A percentile compares a stretch with the other conserved stretches of the same genome.
Evolutionary conservation across 2,113 vertebrate species (phyloP).

Genomic region (Thalassarche chlororhynchos): DNA sequence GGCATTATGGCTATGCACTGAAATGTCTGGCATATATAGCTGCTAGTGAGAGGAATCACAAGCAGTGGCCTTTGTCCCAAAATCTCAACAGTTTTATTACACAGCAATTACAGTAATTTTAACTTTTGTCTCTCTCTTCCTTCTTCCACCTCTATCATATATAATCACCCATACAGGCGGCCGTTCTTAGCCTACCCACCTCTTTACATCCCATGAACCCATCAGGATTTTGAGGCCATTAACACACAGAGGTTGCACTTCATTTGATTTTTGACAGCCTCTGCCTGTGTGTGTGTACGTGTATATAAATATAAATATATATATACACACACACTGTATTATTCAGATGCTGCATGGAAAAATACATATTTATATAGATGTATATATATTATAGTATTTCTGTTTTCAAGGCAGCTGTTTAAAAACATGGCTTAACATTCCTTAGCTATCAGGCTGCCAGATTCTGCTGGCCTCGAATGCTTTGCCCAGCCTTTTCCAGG

Average conservation of each 20-base stretch:
- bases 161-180: background rate
- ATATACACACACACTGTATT: background rate
- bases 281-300: background rate
- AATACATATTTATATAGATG: background rate
- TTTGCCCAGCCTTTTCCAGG: background rate
- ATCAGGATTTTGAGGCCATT: background rate
- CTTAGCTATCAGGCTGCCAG: background rate
- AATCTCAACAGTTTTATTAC: background rate
- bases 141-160: background rate
- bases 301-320: background rate
- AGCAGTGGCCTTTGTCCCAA: background rate
- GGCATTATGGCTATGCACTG: background rate
- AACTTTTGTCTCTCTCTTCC: background rate
- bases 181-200: background rate
- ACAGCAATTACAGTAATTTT: background rate
- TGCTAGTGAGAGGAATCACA: background rate
- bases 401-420: background rate
- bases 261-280: background rate
- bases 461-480: background rate
- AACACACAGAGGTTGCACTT: background rate
- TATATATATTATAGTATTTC: background rate
- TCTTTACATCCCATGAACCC: background rate
- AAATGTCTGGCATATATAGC: background rate
- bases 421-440: background rate
- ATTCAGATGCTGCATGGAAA: background rate